Base-by-base conservation (phyloP, 2,113 vertebrate genomes). In the Xenopus laevis region DNA sequence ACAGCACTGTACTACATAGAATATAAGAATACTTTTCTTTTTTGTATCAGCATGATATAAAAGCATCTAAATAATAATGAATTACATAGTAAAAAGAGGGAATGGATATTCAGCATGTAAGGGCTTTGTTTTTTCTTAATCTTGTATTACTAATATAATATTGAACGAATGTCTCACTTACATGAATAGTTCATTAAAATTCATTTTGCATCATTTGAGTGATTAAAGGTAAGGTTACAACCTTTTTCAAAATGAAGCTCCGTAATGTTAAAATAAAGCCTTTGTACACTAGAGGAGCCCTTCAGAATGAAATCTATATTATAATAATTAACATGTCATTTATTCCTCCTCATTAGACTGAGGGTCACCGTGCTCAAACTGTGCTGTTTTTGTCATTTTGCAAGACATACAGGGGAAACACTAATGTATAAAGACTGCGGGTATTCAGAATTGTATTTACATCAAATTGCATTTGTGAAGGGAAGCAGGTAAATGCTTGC, bases 161-260 rank as follows among this genome's bases (percentile, higher is more conserved):
- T 68, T 62, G 18, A 68, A 68, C 62, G 11, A 44, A 76, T 63
- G 30, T 69, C 20, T 62, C 61, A 13, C 58, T 63, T 76, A 18
- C 66, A 53, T 18, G 47, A 7, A 59, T 45, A 44, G 12, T 63
- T 76, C 55, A 76, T 69, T 76, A 44, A 76, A 63, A 76, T 76
- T 69, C 59, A 13, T 57, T 58, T 46, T 69, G 47, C 44, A 62
- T 68, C 44, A 23, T 40, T 40, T 17, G 46, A 4, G 58, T 76
- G 73, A 76, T 76, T 76, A 76, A 76, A 76, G 73, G 73, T 58
- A 76, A 69, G 73, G 66, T 61, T 76, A 76, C 45, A 69, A 76
- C 73, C 66, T 66, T 76, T 68, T 60, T 69, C 52, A 55, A 63
- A 76, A 69, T 69, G 58, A 69, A 69, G 59, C 58, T 69, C 50